Base-by-base conservation (phyloP, 2,113 vertebrate species). In the Myxocyprinus asiaticus region DNA sequence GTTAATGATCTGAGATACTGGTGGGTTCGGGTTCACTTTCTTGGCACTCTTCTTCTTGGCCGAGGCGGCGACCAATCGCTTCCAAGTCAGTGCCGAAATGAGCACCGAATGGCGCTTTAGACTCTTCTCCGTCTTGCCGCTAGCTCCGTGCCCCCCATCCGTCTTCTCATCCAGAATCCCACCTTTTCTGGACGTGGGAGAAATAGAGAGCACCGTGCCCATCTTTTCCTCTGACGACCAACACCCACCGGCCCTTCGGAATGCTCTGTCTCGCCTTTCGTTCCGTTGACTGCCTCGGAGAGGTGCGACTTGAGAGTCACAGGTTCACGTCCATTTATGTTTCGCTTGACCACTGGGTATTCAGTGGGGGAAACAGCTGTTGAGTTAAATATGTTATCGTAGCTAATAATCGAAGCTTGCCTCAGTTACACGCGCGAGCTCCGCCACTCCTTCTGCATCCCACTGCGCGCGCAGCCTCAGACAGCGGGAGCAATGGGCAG, bases 11-110 rank as follows among this genome's bases (percentile, higher is more conserved):
- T 88, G 68, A 85, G 87, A 67, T 61, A 86, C 74, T 11, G 78
- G 88, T 2, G 93, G 93, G 79, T 94, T 95, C 71, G 95, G 95
- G 85, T 95, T 96, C 85, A 94, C 95, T 89, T 97, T 97, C 90
- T 96, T 97, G 82, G 94, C 92, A 84, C 92, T 95, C 87, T 96
- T 96, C 90, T 95, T 96, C 88, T 96, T 96, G 64, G 95, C 94
- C 6, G 95, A 95, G 44, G 92, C 94, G 0, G 95, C 95, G 77
- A 96, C 95, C 79, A 96, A 87, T 14, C 95, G 91, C 88, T 97
- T 96, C 95, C 95, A 96, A 51, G 94, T 95, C 61, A 96, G 93
- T 1, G 95, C 95, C 0, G 95, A 95, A 83, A 96, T 94, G 14
- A 97, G 91, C 67, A 95, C 94, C 0, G 95, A 92, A 67, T 94